Evolutionary conservation across 2,888 invertebrate genomes (phyloP), one percentile per base, ranked within the genome.

Genomic region (Drosophila histrio): DNA sequence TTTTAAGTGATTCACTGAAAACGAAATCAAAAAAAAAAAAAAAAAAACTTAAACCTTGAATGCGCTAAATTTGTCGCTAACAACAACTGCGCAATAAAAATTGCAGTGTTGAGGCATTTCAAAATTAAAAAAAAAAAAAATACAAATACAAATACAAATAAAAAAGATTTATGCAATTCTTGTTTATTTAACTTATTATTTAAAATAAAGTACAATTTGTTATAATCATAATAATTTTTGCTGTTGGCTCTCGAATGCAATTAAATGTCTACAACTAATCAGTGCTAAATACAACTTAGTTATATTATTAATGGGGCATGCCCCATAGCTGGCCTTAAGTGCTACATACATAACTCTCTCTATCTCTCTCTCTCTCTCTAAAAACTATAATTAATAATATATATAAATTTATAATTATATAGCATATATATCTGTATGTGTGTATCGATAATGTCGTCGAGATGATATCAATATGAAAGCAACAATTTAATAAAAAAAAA

Each of bases 391-490:
- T 9, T 19, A 26, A 36, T 62, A 15, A 41, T 32, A 28, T 13
- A 28, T 43, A 19, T 50, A 15, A n/a, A 50, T 52, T 24, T 69
- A 28, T 52, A n/a, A n/a, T n/a, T n/a, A n/a, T n/a, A n/a, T n/a
- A n/a, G n/a, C n/a, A 43, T 54, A 19, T 60, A 46, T 54, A 32
- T 43, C 9, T 43, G 32, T 26, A 30, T 57, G 41, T 57, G 9
- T 56, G 21, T 56, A 34, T 77, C 54, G 71, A 71, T 72, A 72
- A 66, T 73, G 64, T 76, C 53, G 61, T 81, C 59, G 75, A 86
- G 87, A 82, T 83, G 82, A 83, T 87, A 83, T 83, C 83, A 83
- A 85, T 84, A 83, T 88, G 88, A 84, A 84, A 84, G 83, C 88
- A 84, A 86, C 84, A 87, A 77, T 72, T 84, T 39, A 65, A 83